Conservation (phyloP, 2,797 vertebrate species). For the Ceryle rudis region DNA sequence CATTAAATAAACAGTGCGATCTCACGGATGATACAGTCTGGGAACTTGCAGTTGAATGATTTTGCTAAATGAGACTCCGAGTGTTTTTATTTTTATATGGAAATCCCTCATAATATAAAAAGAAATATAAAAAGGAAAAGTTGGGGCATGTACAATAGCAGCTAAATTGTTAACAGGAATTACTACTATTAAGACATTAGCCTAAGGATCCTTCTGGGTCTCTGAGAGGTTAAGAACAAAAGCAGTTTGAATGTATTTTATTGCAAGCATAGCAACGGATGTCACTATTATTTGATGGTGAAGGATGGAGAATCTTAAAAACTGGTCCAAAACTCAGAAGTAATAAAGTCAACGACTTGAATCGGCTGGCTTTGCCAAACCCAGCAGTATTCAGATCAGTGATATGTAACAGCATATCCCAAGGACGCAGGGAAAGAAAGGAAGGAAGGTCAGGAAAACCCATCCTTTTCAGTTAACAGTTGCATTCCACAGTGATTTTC, state of each 20-base stretch:
- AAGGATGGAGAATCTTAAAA: neutral
- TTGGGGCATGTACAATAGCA: neutral
- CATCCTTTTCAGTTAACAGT: neutral
- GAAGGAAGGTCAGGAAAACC: constrained; percentile 59
- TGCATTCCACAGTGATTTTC: neutral
- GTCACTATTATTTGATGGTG: neutral
- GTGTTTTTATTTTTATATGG: neutral
- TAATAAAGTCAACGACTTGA: neutral
- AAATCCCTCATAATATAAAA: neutral
- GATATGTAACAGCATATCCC: constrained; percentile 5
- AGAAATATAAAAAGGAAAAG: neutral
- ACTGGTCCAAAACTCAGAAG: neutral
- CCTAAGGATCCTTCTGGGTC: neutral
- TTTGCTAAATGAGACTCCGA: neutral
- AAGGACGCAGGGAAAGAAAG: constrained; percentile 28
- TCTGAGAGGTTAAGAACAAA: neutral
- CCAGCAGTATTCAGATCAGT: constrained; percentile 39
- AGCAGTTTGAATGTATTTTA: neutral
- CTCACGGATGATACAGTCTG: neutral
- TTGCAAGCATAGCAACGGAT: neutral
- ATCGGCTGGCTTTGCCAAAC: constrained; percentile 9
- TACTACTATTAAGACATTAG: neutral
- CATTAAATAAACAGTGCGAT: neutral
- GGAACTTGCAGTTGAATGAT: neutral
- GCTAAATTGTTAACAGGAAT: neutral